Evolutionary conservation across 2,797 vertebrate species (phyloP), one percentile per base, ranked within the genome.

Genomic region (Dendrocincla fuliginosa): DNA sequence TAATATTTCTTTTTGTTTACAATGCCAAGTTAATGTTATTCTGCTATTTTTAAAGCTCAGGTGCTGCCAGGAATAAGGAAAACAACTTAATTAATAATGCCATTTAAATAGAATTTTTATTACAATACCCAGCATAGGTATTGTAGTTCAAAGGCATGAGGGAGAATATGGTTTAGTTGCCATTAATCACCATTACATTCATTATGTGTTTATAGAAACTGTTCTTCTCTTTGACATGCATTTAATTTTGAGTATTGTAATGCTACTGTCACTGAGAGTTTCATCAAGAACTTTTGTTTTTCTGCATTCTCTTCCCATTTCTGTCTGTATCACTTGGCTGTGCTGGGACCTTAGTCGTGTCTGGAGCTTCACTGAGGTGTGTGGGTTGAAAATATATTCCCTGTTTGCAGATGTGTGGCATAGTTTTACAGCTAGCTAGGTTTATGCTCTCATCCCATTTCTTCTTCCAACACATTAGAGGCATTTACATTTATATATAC

Each of bases 41-140:
- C 65, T 84, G 44, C 84, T 88, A n/a, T 92, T 96, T 70, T 32
- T 95, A 94, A 96, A 93, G 61, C 73, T 88, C 87, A 84, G 25
- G 95, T 93, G 76, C 91, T 93, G 92, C 50, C 94, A 91, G 41
- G 63, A 94, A 73, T 49, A 44, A 94, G 44, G 41, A 96, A 97
- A 96, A 95, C 94, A 95, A 87, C 61, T 73, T 95, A 92, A 94
- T 96, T 95, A 91, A 94, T 90, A 93, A 84, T 86, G 63, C 47
- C 73, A 86, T 90, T 88, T 93, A 93, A 93, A 93, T 93, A 30
- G 70, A 94, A 50, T 84, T 91, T 94, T 95, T 96, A 90, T 95
- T 96, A 41, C 47, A 90, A 25, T 86, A 93, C 67, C 37, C 74
- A 70, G 39, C 63, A 69, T 63, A 96, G 90, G 77, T 93, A 76